Evolutionary conservation across 2,797 vertebrate genomes (phyloP).

Genomic region (Podarcis lilfordi): DNA sequence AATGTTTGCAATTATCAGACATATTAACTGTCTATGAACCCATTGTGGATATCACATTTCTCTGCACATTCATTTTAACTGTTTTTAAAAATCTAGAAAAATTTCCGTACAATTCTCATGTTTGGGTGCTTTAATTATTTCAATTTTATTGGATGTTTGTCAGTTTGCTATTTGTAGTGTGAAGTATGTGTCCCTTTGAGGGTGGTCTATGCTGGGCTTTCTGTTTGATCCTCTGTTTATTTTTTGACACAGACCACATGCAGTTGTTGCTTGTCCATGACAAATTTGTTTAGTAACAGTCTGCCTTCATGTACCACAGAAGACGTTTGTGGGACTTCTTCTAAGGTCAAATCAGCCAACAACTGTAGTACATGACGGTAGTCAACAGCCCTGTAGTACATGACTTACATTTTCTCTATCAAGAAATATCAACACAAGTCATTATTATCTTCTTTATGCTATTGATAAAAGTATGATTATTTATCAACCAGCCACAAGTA

Average conservation of each 20-base stretch:
- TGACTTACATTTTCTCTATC: background rate
- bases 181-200: background rate
- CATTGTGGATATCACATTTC: background rate
- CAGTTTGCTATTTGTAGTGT: background rate
- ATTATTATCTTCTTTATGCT: background rate
- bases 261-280: conserved; percentile 7
- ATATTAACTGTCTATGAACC: background rate
- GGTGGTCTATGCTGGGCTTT: conserved; percentile 7
- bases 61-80: background rate
- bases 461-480: background rate
- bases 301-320: background rate
- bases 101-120: background rate
- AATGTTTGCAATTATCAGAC: background rate
- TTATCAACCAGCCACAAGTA: background rate
- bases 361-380: too few relatives aligned
- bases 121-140: background rate
- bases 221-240: background rate
- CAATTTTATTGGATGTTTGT: background rate
- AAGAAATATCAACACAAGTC: background rate
- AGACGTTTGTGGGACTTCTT: background rate
- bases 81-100: background rate
- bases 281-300: conserved; percentile 18
- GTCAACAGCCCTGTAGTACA: background rate
- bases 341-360: conserved; percentile 1
- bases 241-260: background rate